phyloP scores from a whole-genome alignment of 1,140 invertebrate species.

The Leptinotarsa texana region DNA sequence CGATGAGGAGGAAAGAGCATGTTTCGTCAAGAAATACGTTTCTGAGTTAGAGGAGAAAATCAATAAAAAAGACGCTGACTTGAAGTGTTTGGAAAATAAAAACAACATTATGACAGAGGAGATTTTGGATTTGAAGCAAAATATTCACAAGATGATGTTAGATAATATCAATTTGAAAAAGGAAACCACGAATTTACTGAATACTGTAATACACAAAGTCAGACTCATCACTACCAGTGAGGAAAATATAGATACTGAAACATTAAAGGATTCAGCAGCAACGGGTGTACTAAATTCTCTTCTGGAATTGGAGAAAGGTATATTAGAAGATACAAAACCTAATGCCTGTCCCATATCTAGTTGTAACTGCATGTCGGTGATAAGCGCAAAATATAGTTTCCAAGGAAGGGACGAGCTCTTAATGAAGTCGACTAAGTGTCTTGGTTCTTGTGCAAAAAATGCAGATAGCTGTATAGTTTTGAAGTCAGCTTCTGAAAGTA shows the following conservation, averaged over 20 bases:
- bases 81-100: slow-evolving; percentile 3
- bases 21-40: not conserved
- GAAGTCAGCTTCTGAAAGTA: too few species aligned
- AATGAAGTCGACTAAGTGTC: too few species aligned
- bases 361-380: slow-evolving; percentile 18
- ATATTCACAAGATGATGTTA: slow-evolving; percentile 3
- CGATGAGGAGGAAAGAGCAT: not conserved
- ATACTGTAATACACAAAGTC: not conserved
- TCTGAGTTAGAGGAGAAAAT: not conserved
- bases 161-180: slow-evolving; percentile 14
- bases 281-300: slow-evolving; percentile 19
- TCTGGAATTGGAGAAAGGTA: not conserved
- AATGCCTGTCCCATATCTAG: not conserved
- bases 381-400: not conserved
- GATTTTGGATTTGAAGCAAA: not conserved
- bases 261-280: not conserved
- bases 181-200: slow-evolving; percentile 4
- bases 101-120: not conserved
- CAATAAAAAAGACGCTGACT: not conserved
- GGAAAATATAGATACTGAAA: not conserved
- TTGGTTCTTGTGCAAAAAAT: too few species aligned
- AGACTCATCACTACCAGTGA: not conserved
- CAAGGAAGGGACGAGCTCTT: too few species aligned
- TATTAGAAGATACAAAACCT: not conserved
- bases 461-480: too few species aligned